Evolutionary conservation across 2,888 invertebrate species (phyloP).

Genomic region (Liodrosophila aerea): DNA sequence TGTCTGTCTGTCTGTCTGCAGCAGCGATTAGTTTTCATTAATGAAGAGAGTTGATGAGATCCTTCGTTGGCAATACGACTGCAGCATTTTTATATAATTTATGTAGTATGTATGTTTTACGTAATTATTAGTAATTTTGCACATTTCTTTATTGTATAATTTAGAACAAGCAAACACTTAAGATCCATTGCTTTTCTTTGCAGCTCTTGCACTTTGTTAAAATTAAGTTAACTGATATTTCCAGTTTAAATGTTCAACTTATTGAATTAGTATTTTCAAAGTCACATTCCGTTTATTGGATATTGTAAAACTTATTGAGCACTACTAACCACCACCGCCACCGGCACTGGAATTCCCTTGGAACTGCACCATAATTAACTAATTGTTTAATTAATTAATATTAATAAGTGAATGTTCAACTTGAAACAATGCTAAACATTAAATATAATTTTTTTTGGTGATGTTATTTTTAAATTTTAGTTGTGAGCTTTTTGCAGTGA

Average conservation of each 20-base stretch:
- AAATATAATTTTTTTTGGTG: conserved; percentile 8
- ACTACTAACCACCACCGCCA: conserved; percentile 53
- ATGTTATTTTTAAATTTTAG: conserved; percentile 29
- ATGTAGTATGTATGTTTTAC: not conserved
- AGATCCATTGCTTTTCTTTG: not conserved
- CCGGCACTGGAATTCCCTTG: conserved; percentile 56
- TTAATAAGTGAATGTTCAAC: conserved; percentile 1
- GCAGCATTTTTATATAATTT: no score
- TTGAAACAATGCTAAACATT: conserved; percentile 9
- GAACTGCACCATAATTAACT: conserved; percentile 58
- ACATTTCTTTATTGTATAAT: no score
- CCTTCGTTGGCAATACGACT: no score
- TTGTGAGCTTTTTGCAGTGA: conserved; percentile 55
- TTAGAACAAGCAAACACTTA: no score
- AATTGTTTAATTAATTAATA: not conserved
- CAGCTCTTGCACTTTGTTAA: no score
- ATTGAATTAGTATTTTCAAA: conserved; percentile 11
- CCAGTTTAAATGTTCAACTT: not conserved
- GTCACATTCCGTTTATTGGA: not conserved
- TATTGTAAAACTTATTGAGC: conserved; percentile 13
- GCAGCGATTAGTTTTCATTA: no score
- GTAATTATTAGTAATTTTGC: not conserved
- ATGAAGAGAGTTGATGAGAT: no score
- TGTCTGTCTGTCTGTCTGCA: no score
- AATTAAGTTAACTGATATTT: no score